A percentile compares a stretch with the other conserved stretches of the same genome.
Conservation (phyloP, 1,140 invertebrate genomes). For the Globodera ellingtonae region DNA sequence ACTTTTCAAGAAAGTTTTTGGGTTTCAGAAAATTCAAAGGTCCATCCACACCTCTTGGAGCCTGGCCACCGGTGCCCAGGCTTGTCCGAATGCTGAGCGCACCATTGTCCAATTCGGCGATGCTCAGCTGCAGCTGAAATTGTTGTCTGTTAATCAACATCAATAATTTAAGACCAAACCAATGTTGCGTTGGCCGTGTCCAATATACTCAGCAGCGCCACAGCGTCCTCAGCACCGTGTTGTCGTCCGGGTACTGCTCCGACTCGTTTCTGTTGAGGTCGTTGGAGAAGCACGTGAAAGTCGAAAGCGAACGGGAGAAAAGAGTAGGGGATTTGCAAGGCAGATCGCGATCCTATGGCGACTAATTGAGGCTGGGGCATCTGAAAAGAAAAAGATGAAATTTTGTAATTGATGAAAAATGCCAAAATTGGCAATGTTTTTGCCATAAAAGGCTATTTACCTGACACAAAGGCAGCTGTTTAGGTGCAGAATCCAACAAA, state of each 20-base stretch:
- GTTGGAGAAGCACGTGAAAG: slow-evolving; percentile 52
- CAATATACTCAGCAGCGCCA: slow-evolving; percentile 32
- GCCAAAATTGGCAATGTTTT: not conserved
- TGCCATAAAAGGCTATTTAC: slow-evolving; percentile 14
- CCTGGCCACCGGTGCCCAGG: not conserved
- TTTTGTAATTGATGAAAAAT: slow-evolving; percentile 29
- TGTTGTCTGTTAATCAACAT: not conserved
- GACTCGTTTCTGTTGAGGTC: not conserved
- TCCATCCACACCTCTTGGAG: not conserved
- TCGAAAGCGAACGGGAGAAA: slow-evolving; percentile 63
- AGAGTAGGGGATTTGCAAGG: slow-evolving; percentile 59
- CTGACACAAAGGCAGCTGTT: slow-evolving; percentile 38
- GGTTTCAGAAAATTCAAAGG: not conserved
- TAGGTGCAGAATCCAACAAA: slow-evolving; percentile 52
- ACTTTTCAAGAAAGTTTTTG: not conserved
- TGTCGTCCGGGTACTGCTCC: not conserved
- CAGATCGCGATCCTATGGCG: slow-evolving; percentile 39
- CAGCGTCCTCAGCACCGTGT: not conserved
- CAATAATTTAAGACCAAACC: not conserved
- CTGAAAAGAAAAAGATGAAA: slow-evolving; percentile 5
- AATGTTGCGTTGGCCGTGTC: slow-evolving; percentile 30
- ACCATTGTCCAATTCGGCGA: not conserved
- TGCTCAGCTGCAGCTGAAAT: slow-evolving; percentile 12
- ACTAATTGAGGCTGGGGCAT: slow-evolving; percentile 58
- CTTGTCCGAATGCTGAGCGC: not conserved